Evolutionary conservation across 2,888 invertebrate species (phyloP).

Genomic region (Melinaea marsaeus): DNA sequence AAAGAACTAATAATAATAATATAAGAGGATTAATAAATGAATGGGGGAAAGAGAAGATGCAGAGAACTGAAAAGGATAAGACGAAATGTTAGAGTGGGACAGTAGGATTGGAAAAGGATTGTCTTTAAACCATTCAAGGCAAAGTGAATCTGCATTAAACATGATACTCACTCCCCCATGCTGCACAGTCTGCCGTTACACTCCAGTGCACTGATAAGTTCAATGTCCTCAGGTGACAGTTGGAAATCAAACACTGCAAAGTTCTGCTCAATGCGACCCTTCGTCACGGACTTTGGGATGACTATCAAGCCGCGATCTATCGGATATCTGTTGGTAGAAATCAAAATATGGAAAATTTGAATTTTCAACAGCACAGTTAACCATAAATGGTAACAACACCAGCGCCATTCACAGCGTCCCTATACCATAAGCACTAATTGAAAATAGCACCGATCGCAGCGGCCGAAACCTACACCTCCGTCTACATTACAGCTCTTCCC

Average conservation of each 20-base stretch:
- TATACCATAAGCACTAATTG: too few species aligned
- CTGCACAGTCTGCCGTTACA: slow-evolving; percentile 80
- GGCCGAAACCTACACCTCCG: too few species aligned
- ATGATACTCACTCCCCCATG: slow-evolving; percentile 67
- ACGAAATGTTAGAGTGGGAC: too few species aligned
- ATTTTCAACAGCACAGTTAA: neutral
- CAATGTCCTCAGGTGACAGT: slow-evolving; percentile 70
- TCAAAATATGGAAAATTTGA: neutral
- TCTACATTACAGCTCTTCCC: too few species aligned
- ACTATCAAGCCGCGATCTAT: slow-evolving; percentile 69
- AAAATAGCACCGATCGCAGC: too few species aligned
- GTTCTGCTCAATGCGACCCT: slow-evolving; percentile 71
- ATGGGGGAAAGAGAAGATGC: neutral
- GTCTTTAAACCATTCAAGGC: neutral
- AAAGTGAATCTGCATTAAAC: neutral
- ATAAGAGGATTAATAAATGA: neutral
- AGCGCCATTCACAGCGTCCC: too few species aligned
- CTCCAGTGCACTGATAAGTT: slow-evolving; percentile 79
- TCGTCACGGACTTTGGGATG: slow-evolving; percentile 78
- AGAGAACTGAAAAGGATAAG: too few species aligned
- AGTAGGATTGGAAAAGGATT: neutral
- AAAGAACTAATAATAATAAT: neutral
- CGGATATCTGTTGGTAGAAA: slow-evolving; percentile 39
- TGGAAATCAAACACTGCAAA: slow-evolving; percentile 75
- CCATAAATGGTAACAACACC: neutral